Evolutionary conservation across 2,797 vertebrate genomes (phyloP).

Genomic region (Anniella stebbinsi): DNA sequence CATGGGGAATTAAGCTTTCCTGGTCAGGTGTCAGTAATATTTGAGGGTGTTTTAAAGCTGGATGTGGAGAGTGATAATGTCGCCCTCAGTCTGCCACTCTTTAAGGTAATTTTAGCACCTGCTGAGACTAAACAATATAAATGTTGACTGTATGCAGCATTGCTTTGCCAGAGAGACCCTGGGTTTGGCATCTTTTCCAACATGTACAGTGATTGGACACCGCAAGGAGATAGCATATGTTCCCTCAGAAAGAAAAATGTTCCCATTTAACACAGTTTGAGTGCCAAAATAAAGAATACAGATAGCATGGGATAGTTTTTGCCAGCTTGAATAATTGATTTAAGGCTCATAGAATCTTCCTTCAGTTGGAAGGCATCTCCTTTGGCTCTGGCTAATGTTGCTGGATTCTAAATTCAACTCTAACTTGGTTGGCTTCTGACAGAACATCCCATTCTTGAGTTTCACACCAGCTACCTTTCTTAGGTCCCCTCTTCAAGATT

Average conservation of each 20-base stretch:
- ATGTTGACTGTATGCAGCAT: not conserved
- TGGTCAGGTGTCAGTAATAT: not conserved
- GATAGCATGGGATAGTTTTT: not conserved
- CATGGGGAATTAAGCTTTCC: not conserved
- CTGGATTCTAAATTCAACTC: not conserved
- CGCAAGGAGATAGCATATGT: slow-evolving; percentile 13
- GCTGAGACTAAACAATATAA: not conserved
- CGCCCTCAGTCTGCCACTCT: not conserved
- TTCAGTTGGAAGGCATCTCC: not conserved
- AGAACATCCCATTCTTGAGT: not conserved
- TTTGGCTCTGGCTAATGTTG: not conserved
- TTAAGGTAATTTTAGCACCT: not conserved
- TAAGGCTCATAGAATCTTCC: not conserved
- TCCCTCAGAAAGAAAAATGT: not conserved
- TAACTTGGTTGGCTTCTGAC: not conserved
- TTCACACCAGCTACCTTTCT: not conserved
- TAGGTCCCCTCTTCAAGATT: too few relatives aligned
- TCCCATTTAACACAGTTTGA: not conserved
- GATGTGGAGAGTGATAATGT: not conserved
- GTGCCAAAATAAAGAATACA: not conserved
- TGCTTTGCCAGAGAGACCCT: slow-evolving; percentile 11
- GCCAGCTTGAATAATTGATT: not conserved
- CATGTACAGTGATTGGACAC: not conserved
- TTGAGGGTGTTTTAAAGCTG: not conserved
- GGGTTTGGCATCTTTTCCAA: not conserved